A percentile compares a stretch with the other conserved stretches of the same genome.
Evolutionary conservation across 2,797 vertebrate genomes (phyloP).

Genomic region (Dallia pectoralis): DNA sequence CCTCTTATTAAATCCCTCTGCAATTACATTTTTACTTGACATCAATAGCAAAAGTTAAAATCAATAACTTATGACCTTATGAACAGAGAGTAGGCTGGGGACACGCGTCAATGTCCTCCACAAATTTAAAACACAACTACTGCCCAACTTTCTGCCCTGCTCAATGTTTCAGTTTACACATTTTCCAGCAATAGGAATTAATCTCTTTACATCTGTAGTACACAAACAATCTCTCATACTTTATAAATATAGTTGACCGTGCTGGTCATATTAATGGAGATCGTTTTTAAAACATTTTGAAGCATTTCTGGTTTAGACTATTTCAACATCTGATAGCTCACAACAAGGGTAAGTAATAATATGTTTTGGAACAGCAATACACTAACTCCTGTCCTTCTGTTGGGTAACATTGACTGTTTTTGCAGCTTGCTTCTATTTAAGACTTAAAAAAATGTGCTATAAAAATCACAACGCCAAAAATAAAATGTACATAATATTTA

Average conservation of each 20-base stretch:
- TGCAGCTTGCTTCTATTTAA: conserved; percentile 28
- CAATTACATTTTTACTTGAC: conserved; percentile 86
- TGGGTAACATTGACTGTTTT: conserved; percentile 34
- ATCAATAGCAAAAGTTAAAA: conserved; percentile 80
- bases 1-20: conserved; percentile 63
- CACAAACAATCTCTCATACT: conserved; percentile 25
- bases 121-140: conserved; percentile 57
- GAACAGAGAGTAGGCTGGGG: conserved; percentile 75
- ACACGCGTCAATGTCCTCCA: conserved; percentile 48
- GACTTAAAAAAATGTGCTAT: conserved; percentile 18
- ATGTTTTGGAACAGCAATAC: conserved; percentile 18
- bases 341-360: conserved; percentile 12
- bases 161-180: too few relatives aligned
- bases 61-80: conserved; percentile 95
- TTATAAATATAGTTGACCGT: conserved; percentile 22
- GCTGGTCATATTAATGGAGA: conserved; percentile 40
- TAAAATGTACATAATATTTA: conserved; percentile 25
- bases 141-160: conserved; percentile 13
- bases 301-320: neutral
- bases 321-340: conserved; percentile 21
- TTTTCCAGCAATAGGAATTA: conserved; percentile 32
- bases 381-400: conserved; percentile 45
- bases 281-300: neutral
- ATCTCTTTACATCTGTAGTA: conserved; percentile 32
- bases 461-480: conserved; percentile 38